Evolutionary conservation across 2,888 invertebrate species (phyloP).

Genomic region (Onthophagus sagittarius): DNA sequence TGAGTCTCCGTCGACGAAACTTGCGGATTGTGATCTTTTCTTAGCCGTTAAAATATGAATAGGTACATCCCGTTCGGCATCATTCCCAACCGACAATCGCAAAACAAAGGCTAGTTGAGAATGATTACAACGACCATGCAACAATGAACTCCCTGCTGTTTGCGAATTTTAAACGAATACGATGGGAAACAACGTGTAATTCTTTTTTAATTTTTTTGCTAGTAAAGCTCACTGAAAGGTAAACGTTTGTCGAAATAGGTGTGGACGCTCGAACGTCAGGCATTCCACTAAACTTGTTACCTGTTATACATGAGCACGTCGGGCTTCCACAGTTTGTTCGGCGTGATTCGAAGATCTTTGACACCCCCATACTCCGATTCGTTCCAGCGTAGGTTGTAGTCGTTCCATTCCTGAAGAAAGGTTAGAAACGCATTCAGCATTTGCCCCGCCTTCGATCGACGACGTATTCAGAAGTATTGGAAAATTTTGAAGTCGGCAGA

Average conservation of each 20-base stretch:
- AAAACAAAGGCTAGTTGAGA: neutral
- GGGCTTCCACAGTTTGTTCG: constrained; percentile 95
- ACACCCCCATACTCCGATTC: constrained; percentile 92
- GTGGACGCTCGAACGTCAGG: constrained; percentile 9
- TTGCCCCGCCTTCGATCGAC: neutral
- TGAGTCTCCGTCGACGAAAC: neutral
- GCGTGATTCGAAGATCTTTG: constrained; percentile 90
- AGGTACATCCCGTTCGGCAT: neutral
- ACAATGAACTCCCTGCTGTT: neutral
- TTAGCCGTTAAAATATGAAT: neutral
- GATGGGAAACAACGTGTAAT: neutral
- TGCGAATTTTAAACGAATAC: neutral
- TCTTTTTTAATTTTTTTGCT: constrained; percentile 3
- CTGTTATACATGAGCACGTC: constrained; percentile 99
- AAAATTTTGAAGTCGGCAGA: neutral
- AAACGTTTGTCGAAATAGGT: constrained; percentile 15
- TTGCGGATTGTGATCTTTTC: neutral
- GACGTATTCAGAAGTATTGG: constrained; percentile 4
- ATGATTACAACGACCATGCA: neutral
- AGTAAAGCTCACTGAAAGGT: constrained; percentile 17
- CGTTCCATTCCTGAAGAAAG: constrained; percentile 87
- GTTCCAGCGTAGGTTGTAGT: constrained; percentile 96
- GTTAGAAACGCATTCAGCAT: constrained; percentile 4
- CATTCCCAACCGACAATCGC: neutral
- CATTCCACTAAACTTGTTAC: constrained; percentile 56